These are phyloP conservation scores for Buathra laborator DNA, from an alignment of 2,888 invertebrate species.

Conservation along the genomic window DNA sequence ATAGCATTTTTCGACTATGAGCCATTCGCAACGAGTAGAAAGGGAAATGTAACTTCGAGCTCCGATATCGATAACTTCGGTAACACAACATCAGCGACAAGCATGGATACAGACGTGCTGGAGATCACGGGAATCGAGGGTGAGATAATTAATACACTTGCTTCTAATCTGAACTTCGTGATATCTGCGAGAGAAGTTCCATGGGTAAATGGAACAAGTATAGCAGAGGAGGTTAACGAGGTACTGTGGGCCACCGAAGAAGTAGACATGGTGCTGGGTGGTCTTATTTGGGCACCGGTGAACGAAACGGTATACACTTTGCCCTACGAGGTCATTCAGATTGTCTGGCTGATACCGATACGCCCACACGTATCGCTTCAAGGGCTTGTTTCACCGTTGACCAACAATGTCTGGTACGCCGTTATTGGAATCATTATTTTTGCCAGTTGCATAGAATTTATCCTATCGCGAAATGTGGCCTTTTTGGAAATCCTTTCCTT, in stretches of 20 bases:
- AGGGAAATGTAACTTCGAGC: neutral
- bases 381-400: slow-evolving; percentile 78
- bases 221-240: slow-evolving; percentile 43
- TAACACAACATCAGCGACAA: neutral
- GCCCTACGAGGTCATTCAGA: slow-evolving; percentile 73
- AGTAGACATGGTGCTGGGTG: slow-evolving; percentile 75
- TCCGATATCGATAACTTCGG: slow-evolving; percentile 1
- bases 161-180: slow-evolving; percentile 49
- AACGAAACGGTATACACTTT: slow-evolving; percentile 70
- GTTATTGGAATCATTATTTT: slow-evolving; percentile 72
- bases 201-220: slow-evolving; percentile 61
- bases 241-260: slow-evolving; percentile 46
- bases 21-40: slow-evolving; percentile 67
- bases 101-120: neutral
- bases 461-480: slow-evolving; percentile 73
- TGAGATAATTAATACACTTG: slow-evolving; percentile 52
- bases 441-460: slow-evolving; percentile 70
- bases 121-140: slow-evolving; percentile 67
- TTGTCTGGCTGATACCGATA: slow-evolving; percentile 76
- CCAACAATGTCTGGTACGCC: slow-evolving; percentile 75
- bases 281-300: slow-evolving; percentile 67
- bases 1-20: slow-evolving; percentile 70
- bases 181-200: slow-evolving; percentile 34
- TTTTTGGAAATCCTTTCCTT: slow-evolving; percentile 77
- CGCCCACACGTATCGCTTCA: slow-evolving; percentile 73